Conservation (phyloP, 2,797 vertebrate genomes). For the Echiichthys vipera region DNA sequence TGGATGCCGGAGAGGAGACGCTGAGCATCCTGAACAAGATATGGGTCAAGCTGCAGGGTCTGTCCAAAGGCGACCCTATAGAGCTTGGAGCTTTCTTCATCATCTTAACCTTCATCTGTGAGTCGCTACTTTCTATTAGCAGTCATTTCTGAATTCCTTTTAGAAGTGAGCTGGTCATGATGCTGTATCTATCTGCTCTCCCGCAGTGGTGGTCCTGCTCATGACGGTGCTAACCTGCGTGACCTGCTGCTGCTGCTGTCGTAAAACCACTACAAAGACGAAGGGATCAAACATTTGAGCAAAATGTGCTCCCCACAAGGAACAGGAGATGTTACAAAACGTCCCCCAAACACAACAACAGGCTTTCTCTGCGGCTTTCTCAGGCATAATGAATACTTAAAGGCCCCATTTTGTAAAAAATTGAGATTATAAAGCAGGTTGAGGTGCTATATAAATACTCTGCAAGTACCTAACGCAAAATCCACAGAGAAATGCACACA, state of each 20-base stretch:
- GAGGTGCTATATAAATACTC: too few species aligned
- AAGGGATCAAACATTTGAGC: constrained; percentile 42
- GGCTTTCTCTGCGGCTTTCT: not conserved
- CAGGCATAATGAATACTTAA: too few species aligned
- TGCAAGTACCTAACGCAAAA: too few species aligned
- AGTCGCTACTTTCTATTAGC: constrained; percentile 58
- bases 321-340: not conserved
- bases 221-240: constrained; percentile 68
- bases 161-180: not conserved
- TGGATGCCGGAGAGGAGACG: constrained; percentile 78
- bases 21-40: constrained; percentile 82
- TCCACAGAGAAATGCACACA: too few species aligned
- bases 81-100: constrained; percentile 89
- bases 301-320: not conserved
- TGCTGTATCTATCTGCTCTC: constrained; percentile 24
- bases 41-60: constrained; percentile 87
- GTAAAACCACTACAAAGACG: constrained; percentile 36
- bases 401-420: too few species aligned
- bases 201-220: constrained; percentile 76
- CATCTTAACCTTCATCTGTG: constrained; percentile 91
- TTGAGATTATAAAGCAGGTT: too few species aligned
- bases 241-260: constrained; percentile 71
- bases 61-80: constrained; percentile 85
- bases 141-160: not conserved
- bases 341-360: not conserved